Base-by-base conservation (phyloP, 2,888 invertebrate genomes). In the Hyppa rectilinea region DNA sequence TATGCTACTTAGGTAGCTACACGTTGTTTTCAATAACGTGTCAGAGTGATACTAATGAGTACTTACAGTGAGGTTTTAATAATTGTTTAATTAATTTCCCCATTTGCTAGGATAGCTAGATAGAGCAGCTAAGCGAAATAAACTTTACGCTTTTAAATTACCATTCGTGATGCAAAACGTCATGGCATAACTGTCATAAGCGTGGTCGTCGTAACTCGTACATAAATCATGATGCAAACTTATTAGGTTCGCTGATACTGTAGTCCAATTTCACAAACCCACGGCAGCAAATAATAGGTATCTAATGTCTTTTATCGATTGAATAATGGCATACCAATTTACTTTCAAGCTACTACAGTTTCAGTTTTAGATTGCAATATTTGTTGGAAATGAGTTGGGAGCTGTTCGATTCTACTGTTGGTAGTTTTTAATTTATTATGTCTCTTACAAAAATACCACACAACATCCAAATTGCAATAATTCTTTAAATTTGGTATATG, bases 401-500 rank as follows among this genome's bases (percentile, higher is more conserved):
- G 10, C 23, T 38, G 26, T 50, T 50, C 45, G 6, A 5, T 58
- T 45, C 40, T 20, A 55, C 14, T 43, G 7, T 43, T 2, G 4
- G 43, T 34, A 26, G 12, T 69, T 36, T 47, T 17, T 64, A n/a
- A 1, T 29, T 12, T 7, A 60, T 52, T n/a, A 34, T 36, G 12
- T 50, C 17, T 68, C 20, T 50, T 53, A n/a, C 23, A 31, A 45
- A 63, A 40, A 23, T 34, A 29, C 29, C 55, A 40, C n/a, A 56
- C 43, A 34, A 62, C 45, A 43, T 55, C 43, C 17, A 52, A 29
- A 47, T 56, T 43, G 34, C 49, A 45, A 64, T 60, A 52, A 59
- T 56, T 56, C n/a, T 52, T 56, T 31, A 62, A 87, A 88, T 70
- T 73, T 52, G 49, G 65, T 50, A 53, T 75, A 63, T 53, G 86